phyloP scores from a whole-genome alignment of 1,140 invertebrate species.

The Trichomalopsis sarcophagae region DNA sequence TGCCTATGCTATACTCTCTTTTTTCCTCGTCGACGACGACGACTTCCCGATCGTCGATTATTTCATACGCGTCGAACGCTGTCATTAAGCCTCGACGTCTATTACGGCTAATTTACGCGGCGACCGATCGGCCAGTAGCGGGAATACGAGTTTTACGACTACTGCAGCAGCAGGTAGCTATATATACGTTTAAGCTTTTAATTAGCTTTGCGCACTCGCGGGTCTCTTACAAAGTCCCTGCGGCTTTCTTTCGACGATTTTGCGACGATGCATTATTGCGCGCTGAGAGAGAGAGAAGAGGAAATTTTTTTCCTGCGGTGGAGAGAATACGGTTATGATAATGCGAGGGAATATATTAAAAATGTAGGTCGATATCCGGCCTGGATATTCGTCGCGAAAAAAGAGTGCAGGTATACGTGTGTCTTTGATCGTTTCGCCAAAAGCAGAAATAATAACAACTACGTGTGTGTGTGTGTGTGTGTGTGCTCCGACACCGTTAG shows the following conservation, averaged over 20 bases:
- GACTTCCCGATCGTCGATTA: neutral
- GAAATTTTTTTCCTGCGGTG: neutral
- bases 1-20: neutral
- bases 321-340: neutral
- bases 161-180: neutral
- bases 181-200: neutral
- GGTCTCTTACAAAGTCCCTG: neutral
- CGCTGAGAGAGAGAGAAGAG: neutral
- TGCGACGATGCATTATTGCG: neutral
- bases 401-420: neutral
- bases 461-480: neutral
- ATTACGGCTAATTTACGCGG: conserved; percentile 6
- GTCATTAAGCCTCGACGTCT: neutral
- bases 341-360: neutral
- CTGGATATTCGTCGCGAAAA: neutral
- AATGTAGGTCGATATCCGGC: neutral
- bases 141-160: conserved; percentile 1
- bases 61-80: neutral
- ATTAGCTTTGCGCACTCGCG: neutral
- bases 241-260: no score
- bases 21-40: neutral
- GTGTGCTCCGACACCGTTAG: neutral
- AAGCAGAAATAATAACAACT: neutral
- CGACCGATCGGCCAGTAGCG: neutral
- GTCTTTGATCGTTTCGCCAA: neutral